These are phyloP conservation scores for Schrankia costaestrigalis DNA, from an alignment of 2,888 invertebrate species.

Conservation along the genomic window DNA sequence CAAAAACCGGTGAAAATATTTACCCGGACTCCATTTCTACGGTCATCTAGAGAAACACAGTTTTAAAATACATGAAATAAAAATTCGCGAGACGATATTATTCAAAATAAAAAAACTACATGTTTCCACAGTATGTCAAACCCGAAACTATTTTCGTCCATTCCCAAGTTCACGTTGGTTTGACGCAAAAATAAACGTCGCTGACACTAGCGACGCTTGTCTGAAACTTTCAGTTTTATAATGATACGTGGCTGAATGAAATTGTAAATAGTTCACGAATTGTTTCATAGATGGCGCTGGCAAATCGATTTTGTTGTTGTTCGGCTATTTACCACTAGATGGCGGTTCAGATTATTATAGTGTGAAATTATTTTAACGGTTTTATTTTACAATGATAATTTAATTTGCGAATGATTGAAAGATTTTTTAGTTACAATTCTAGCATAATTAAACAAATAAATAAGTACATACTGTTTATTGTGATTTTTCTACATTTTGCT, in stretches of 20 bases:
- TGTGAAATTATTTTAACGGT: too few species aligned
- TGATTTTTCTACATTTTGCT: too few species aligned
- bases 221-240: constrained; percentile 18
- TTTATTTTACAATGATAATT: too few species aligned
- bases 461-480: too few species aligned
- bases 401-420: too few species aligned
- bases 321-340: constrained; percentile 33
- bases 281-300: constrained; percentile 44
- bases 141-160: constrained; percentile 71
- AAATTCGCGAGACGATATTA: constrained; percentile 62
- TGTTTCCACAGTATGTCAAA: constrained; percentile 77
- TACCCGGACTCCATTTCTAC: constrained; percentile 73
- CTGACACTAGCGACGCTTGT: constrained; percentile 29
- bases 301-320: constrained; percentile 10
- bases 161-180: constrained; percentile 72
- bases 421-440: too few species aligned
- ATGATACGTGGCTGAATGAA: constrained; percentile 9
- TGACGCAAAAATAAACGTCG: constrained; percentile 47
- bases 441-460: too few species aligned
- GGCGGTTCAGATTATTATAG: constrained; percentile 18
- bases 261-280: constrained; percentile 2
- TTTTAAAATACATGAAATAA: constrained; percentile 50
- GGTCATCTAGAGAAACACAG: constrained; percentile 51
- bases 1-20: constrained; percentile 47
- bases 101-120: constrained; percentile 77